These are phyloP conservation scores for Psococerastis gibbosa DNA, from an alignment of 2,888 invertebrate species.

Conservation along the genomic window DNA sequence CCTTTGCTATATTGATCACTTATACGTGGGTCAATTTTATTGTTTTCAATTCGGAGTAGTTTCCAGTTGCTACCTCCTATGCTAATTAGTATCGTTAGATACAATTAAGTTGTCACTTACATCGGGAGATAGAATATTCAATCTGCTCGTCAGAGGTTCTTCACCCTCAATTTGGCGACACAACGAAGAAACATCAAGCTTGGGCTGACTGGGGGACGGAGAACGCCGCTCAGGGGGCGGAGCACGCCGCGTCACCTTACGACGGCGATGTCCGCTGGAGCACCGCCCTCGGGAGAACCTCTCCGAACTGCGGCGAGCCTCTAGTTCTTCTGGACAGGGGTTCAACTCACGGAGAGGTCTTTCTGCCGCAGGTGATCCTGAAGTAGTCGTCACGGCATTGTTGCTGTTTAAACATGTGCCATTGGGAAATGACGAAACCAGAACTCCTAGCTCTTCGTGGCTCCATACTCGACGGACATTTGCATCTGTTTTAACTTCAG, in stretches of 20 bases:
- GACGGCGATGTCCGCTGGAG: slow-evolving; percentile 30
- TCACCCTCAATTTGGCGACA: slow-evolving; percentile 35
- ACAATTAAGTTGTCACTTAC: no score
- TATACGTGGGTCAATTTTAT: no score
- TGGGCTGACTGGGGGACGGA: slow-evolving; percentile 21
- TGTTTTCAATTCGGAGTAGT: no score
- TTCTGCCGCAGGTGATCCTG: slow-evolving; percentile 11
- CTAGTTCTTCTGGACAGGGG: slow-evolving; percentile 29
- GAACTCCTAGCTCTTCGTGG: slow-evolving; percentile 26
- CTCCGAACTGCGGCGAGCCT: slow-evolving; percentile 40
- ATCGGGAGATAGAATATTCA: slow-evolving; percentile 5
- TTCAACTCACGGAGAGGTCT: slow-evolving; percentile 18
- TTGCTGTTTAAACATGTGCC: slow-evolving; percentile 19
- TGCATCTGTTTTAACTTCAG: slow-evolving; percentile 23
- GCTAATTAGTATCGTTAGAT: no score
- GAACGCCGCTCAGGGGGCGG: slow-evolving; percentile 23
- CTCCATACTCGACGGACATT: slow-evolving; percentile 39
- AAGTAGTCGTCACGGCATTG: slow-evolving; percentile 19
- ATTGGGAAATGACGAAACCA: no score
- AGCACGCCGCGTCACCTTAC: slow-evolving; percentile 20
- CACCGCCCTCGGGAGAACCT: slow-evolving; percentile 38
- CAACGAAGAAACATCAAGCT: slow-evolving; percentile 35
- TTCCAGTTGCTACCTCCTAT: no score
- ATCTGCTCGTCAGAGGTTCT: slow-evolving; percentile 27
- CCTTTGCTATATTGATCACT: no score